Conservation (phyloP, 2,888 invertebrate genomes). For the Pollenia amentaria region DNA sequence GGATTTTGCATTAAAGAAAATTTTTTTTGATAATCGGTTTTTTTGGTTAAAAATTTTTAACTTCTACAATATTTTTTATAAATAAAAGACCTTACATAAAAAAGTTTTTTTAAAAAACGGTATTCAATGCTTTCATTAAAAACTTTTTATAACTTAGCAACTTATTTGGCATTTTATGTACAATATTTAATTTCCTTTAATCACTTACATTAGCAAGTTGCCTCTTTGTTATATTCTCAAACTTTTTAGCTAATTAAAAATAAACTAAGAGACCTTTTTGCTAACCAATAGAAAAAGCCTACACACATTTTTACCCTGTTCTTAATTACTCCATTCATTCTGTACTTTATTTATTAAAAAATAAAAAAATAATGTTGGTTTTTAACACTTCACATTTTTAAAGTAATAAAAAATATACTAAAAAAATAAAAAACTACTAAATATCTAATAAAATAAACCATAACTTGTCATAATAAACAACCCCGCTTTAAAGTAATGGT, state of each 20-base stretch:
- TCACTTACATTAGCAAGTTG: not conserved
- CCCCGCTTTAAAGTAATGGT: not conserved
- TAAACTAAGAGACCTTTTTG: not conserved
- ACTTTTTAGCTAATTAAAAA: slow-evolving; percentile 39
- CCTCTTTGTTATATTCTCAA: not conserved
- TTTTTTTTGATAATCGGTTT: not conserved
- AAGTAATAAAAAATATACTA: not conserved
- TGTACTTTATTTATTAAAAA: not conserved
- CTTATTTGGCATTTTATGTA: not conserved
- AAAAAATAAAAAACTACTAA: no score
- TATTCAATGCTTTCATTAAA: no score
- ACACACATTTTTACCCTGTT: not conserved
- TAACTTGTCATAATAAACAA: not conserved
- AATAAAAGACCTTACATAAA: no score
- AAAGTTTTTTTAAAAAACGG: no score
- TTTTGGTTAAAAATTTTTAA: not conserved
- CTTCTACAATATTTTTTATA: not conserved
- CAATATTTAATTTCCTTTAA: not conserved
- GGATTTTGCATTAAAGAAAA: not conserved
- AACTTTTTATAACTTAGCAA: no score
- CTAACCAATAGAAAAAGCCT: no score
- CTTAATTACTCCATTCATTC: not conserved
- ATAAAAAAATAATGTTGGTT: not conserved
- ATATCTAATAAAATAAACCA: no score
- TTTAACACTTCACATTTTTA: not conserved